These are phyloP conservation scores for Vesta saturnalis DNA, from an alignment of 2,888 invertebrate species.

Conservation along the genomic window DNA sequence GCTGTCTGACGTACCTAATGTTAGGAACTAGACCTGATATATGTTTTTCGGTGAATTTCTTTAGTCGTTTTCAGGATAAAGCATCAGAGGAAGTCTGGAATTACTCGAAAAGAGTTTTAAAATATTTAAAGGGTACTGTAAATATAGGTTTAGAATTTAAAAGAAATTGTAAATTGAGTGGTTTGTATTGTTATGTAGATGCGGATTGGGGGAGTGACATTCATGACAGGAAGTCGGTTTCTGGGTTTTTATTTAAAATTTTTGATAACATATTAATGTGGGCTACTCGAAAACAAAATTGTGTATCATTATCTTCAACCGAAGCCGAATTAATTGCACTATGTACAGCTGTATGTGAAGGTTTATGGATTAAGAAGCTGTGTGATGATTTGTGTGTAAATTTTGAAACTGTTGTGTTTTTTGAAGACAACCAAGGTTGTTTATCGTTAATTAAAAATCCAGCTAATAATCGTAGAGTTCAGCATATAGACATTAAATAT, in stretches of 20 bases:
- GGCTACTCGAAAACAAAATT: conserved; percentile 25
- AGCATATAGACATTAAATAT: too few relatives aligned
- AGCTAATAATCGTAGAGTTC: too few relatives aligned
- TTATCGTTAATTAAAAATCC: conserved; percentile 1
- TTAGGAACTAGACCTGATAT: not conserved
- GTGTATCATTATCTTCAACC: conserved; percentile 19
- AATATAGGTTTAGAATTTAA: not conserved
- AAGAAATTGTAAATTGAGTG: not conserved
- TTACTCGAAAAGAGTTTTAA: not conserved
- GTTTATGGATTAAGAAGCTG: not conserved
- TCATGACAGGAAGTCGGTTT: conserved; percentile 26
- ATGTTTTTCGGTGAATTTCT: too few relatives aligned
- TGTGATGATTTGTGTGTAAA: not conserved
- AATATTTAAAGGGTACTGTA: not conserved
- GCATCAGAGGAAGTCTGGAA: not conserved
- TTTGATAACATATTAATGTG: conserved; percentile 25
- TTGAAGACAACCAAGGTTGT: conserved; percentile 10
- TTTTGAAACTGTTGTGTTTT: not conserved
- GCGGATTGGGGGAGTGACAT: conserved; percentile 33
- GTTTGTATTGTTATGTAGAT: conserved; percentile 17
- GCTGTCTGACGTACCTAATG: too few relatives aligned
- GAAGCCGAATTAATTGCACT: too few relatives aligned
- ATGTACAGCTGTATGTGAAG: not conserved
- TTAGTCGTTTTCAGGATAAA: not conserved
- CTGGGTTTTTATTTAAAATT: conserved; percentile 18